These are phyloP conservation scores for Drosophila ezoana DNA, from an alignment of 2,888 invertebrate species.

Conservation along the genomic window DNA sequence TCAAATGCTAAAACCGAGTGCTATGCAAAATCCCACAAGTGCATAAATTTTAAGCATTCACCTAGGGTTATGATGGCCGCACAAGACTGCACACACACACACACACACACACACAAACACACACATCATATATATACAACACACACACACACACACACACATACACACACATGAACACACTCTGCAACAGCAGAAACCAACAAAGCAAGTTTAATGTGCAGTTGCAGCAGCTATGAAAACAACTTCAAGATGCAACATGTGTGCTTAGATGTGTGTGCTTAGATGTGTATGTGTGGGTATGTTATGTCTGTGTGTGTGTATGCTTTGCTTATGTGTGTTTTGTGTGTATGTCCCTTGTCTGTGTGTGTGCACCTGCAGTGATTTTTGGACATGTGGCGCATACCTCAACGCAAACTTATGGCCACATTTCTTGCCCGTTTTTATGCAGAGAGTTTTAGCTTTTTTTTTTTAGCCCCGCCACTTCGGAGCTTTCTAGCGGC, in stretches of 20 bases:
- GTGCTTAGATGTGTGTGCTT: constrained; percentile 4
- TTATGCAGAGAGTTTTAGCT: constrained; percentile 43
- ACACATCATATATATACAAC: neutral
- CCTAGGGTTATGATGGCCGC: constrained; percentile 56
- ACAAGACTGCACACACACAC: constrained; percentile 9
- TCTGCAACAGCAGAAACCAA: neutral
- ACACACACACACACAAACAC: constrained; percentile 2
- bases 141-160: constrained; percentile 2
- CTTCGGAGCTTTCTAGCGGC: constrained; percentile 28
- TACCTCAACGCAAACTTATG: constrained; percentile 60
- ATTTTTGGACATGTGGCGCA: constrained; percentile 66
- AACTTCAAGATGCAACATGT: constrained; percentile 43
- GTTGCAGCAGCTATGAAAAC: constrained; percentile 43
- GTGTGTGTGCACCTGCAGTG: constrained; percentile 49
- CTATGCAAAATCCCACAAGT: constrained; percentile 69
- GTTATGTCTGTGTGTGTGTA: constrained; percentile 7
- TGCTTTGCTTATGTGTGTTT: constrained; percentile 2
- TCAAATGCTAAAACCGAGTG: constrained; percentile 43
- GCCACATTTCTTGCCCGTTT: constrained; percentile 46
- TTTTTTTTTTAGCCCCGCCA: neutral
- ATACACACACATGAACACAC: constrained; percentile 14
- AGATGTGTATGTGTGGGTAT: neutral
- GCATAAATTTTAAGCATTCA: constrained; percentile 72
- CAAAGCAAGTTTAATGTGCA: constrained; percentile 37
- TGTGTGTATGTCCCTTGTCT: constrained; percentile 3